phyloP scores from a whole-genome alignment of 64 coral and sea anemone species.

The Cladopsammia gracilis region DNA sequence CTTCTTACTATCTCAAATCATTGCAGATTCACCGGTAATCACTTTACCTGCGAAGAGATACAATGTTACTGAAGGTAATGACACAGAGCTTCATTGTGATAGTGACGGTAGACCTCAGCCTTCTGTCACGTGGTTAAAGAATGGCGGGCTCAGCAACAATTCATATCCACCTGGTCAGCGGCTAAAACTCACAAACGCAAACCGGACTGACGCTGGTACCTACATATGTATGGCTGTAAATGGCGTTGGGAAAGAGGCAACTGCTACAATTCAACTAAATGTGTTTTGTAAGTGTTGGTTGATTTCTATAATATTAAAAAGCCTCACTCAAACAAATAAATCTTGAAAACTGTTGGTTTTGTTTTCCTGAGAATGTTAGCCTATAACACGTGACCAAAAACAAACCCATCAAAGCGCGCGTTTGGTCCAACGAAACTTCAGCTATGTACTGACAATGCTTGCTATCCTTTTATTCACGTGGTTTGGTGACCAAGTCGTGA shows the following conservation, averaged over 20 bases:
- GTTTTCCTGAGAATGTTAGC: too few relatives aligned
- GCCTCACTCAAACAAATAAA: too few relatives aligned
- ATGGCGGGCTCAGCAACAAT: background rate
- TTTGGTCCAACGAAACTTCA: too few relatives aligned
- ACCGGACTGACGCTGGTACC: background rate
- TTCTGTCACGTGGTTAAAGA: conserved; percentile 2
- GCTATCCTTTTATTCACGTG: too few relatives aligned
- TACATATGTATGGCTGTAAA: background rate
- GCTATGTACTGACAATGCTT: too few relatives aligned
- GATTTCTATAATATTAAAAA: too few relatives aligned
- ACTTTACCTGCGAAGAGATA: background rate
- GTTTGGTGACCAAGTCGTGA: too few relatives aligned
- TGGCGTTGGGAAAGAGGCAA: background rate
- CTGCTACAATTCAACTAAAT: background rate
- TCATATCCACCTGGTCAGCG: background rate
- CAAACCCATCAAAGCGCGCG: too few relatives aligned
- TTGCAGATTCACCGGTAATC: conserved; percentile 9
- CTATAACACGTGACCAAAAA: too few relatives aligned
- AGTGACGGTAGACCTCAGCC: background rate
- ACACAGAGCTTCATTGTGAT: background rate
- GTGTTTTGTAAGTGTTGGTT: conserved; percentile 7
- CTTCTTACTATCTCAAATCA: too few relatives aligned
- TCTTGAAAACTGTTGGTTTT: too few relatives aligned
- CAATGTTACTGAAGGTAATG: conserved; percentile 19
- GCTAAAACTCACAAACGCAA: background rate